phyloP scores from a whole-genome alignment of 2,797 vertebrate species.

The Choloepus didactylus region DNA sequence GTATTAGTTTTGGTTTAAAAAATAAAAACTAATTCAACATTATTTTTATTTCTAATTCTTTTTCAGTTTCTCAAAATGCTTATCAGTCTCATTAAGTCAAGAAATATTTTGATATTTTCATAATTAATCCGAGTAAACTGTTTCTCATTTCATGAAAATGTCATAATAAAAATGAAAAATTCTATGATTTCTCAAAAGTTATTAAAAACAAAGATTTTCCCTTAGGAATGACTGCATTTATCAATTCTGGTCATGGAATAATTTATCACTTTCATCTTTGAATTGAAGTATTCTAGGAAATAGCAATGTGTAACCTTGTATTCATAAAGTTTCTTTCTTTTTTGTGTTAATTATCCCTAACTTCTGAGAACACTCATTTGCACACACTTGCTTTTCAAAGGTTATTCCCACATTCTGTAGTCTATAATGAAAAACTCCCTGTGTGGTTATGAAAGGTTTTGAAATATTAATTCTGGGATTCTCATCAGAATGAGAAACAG shows the following conservation, averaged over 20 bases:
- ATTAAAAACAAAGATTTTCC: constrained; percentile 67
- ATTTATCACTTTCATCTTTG: constrained; percentile 77
- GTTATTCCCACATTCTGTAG: constrained; percentile 65
- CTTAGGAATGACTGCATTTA: constrained; percentile 60
- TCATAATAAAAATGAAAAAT: constrained; percentile 61
- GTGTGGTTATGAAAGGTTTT: constrained; percentile 60
- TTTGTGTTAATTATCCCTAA: constrained; percentile 71
- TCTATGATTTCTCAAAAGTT: constrained; percentile 70
- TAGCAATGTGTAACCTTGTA: constrained; percentile 69
- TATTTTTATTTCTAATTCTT: constrained; percentile 62
- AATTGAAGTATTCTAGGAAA: constrained; percentile 72
- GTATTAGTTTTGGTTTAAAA: background rate
- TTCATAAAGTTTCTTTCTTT: constrained; percentile 60
- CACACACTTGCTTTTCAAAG: constrained; percentile 76
- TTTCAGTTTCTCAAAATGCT: constrained; percentile 62
- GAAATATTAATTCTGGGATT: constrained; percentile 77
- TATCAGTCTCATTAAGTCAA: constrained; percentile 44
- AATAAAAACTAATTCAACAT: background rate
- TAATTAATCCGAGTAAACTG: constrained; percentile 65
- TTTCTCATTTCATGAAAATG: constrained; percentile 63
- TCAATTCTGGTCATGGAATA: constrained; percentile 49
- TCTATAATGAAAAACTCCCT: constrained; percentile 69
- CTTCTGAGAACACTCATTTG: constrained; percentile 72
- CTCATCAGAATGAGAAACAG: constrained; percentile 62
- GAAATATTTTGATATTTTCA: constrained; percentile 64